Conservation (phyloP, 2,888 invertebrate species). For the Laspeyria flexula region DNA sequence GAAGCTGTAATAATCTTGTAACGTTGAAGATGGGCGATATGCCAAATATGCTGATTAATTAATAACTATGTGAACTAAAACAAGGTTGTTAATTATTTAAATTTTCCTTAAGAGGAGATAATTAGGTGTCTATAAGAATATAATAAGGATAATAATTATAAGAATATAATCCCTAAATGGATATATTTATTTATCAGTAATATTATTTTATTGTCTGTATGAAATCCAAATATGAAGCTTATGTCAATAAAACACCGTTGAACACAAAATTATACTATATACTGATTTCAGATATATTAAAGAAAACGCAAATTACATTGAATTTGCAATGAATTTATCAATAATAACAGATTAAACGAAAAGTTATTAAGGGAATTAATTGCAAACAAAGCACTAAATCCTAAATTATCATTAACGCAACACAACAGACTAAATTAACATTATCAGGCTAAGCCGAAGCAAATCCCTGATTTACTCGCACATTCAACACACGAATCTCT, state of each 20-base stretch:
- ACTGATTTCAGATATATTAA: no score
- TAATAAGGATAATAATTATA: no score
- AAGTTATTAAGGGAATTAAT: background rate
- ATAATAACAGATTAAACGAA: background rate
- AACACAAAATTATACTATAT: no score
- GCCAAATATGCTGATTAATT: constrained; percentile 10
- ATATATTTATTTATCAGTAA: no score
- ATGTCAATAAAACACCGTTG: no score
- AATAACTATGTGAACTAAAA: constrained; percentile 3
- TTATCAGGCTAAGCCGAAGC: background rate
- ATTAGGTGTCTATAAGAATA: no score
- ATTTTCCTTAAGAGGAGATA: background rate
- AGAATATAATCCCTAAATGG: no score
- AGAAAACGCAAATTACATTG: no score
- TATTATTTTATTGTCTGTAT: no score
- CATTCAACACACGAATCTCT: background rate
- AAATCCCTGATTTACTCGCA: background rate
- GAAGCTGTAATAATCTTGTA: constrained; percentile 2
- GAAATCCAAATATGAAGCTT: no score
- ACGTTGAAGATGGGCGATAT: constrained; percentile 1
- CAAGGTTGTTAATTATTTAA: background rate
- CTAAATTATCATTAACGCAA: background rate
- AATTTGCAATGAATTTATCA: background rate
- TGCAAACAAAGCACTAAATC: background rate
- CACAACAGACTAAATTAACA: constrained; percentile 2